Percentiles rank a stretch among this genome's conserved stretches.
Conservation (phyloP, 2,113 vertebrate genomes). For the Nesoenas mayeri region DNA sequence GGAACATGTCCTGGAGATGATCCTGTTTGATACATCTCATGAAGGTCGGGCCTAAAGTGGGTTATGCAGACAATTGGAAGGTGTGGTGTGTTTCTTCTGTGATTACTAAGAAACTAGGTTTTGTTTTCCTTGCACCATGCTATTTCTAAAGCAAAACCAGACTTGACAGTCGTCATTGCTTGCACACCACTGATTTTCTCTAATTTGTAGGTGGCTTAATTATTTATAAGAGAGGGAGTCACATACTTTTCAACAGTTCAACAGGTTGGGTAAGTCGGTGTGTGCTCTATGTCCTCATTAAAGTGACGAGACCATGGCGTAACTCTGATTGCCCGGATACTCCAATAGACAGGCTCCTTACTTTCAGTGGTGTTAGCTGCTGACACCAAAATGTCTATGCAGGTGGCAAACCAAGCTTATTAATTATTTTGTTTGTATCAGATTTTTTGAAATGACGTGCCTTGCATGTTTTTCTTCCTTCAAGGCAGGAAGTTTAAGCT, state of each 20-base stretch:
- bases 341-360: background rate
- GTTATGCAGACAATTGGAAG: conserved; percentile 60
- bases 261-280: conserved; percentile 37
- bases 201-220: conserved; percentile 65
- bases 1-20: conserved; percentile 73
- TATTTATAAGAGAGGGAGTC: conserved; percentile 67
- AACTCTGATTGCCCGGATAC: background rate
- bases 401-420: conserved; percentile 35
- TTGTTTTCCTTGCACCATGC: conserved; percentile 66
- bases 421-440: conserved; percentile 56
- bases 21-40: conserved; percentile 47
- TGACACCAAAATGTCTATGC: background rate
- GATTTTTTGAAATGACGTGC: conserved; percentile 39
- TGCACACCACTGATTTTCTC: conserved; percentile 43
- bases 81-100: conserved; percentile 60
- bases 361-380: background rate
- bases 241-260: conserved; percentile 36
- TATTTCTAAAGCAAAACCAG: conserved; percentile 70
- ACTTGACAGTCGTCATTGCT: conserved; percentile 45
- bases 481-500: conserved; percentile 41
- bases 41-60: conserved; percentile 63
- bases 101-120: conserved; percentile 71
- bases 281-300: conserved; percentile 19
- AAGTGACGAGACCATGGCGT: conserved; percentile 29
- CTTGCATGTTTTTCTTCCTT: conserved; percentile 45